A percentile compares a stretch with the other conserved stretches of the same genome.
These are phyloP conservation scores for Amblyopsis rosae DNA, from an alignment of 2,113 vertebrate genomes.

Conservation along the genomic window DNA sequence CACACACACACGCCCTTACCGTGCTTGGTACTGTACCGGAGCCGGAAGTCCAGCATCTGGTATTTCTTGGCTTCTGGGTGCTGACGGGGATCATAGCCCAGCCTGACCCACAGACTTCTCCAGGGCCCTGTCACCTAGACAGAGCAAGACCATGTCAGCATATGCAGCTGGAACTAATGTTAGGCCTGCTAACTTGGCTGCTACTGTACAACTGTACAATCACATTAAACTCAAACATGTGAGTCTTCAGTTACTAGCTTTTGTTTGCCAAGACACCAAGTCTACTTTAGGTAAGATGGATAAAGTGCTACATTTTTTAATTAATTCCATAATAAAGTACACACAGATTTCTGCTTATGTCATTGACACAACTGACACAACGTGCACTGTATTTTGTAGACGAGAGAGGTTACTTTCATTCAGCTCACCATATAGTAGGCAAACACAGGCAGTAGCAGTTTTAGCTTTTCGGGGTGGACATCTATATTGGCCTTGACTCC, in stretches of 20 bases:
- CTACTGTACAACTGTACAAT: too few species aligned
- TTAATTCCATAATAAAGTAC: too few species aligned
- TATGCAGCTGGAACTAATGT: not conserved
- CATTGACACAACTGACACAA: too few species aligned
- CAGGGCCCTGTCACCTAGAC: conserved; percentile 93
- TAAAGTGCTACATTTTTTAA: too few species aligned
- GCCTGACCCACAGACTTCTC: conserved; percentile 94
- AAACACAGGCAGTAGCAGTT: conserved; percentile 85
- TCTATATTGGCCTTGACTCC: conserved; percentile 90
- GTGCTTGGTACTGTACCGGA: conserved; percentile 92
- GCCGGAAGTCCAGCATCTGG: conserved; percentile 94
- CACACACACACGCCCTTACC: not conserved
- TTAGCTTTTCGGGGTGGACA: conserved; percentile 93
- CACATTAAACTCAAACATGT: too few species aligned
- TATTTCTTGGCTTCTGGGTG: conserved; percentile 87
- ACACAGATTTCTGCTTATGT: too few species aligned
- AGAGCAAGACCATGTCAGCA: not conserved
- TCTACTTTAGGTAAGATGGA: too few species aligned
- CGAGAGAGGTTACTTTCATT: not conserved
- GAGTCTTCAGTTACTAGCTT: too few species aligned
- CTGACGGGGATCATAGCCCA: conserved; percentile 92
- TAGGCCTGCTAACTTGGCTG: too few species aligned
- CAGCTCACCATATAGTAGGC: conserved; percentile 95
- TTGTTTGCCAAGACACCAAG: too few species aligned
- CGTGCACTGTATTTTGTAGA: not conserved